Evolutionary conservation across 2,888 invertebrate species (phyloP).

Genomic region (Pogonocherus hispidulus): DNA sequence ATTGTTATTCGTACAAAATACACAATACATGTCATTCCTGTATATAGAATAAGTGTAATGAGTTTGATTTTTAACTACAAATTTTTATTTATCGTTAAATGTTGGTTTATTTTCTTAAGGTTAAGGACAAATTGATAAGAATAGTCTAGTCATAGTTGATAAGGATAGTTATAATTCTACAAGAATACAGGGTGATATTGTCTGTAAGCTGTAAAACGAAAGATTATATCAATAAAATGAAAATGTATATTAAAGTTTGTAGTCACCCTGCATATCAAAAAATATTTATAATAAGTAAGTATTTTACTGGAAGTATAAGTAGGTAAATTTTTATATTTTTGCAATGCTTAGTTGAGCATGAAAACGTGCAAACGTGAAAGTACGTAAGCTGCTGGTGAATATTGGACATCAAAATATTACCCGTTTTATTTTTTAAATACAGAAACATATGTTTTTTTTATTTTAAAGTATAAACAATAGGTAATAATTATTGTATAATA

Average conservation of each 20-base stretch:
- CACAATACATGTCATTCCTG: slow-evolving; percentile 28
- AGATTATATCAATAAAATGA: neutral
- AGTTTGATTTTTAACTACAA: slow-evolving; percentile 23
- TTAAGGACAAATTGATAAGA: slow-evolving; percentile 9
- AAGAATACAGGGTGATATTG: slow-evolving; percentile 26
- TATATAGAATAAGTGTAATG: slow-evolving; percentile 21
- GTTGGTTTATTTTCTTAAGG: slow-evolving; percentile 11
- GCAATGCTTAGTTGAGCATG: slow-evolving; percentile 12
- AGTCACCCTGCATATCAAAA: slow-evolving; percentile 28
- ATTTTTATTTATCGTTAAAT: slow-evolving; percentile 34
- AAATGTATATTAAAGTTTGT: neutral
- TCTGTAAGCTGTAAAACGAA: slow-evolving; percentile 15
- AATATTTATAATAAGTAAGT: neutral
- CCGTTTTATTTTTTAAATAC: no score
- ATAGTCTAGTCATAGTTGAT: slow-evolving; percentile 19
- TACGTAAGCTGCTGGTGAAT: neutral
- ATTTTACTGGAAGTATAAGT: neutral
- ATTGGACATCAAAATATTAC: no score
- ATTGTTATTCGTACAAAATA: slow-evolving; percentile 29
- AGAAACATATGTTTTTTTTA: no score
- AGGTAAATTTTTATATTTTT: slow-evolving; percentile 16
- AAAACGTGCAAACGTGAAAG: neutral
- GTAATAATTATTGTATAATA: no score
- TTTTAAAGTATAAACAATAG: no score
- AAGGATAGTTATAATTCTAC: slow-evolving; percentile 2